Base-by-base conservation (phyloP, 2,888 invertebrate genomes). In the Drosophila mettleri region DNA sequence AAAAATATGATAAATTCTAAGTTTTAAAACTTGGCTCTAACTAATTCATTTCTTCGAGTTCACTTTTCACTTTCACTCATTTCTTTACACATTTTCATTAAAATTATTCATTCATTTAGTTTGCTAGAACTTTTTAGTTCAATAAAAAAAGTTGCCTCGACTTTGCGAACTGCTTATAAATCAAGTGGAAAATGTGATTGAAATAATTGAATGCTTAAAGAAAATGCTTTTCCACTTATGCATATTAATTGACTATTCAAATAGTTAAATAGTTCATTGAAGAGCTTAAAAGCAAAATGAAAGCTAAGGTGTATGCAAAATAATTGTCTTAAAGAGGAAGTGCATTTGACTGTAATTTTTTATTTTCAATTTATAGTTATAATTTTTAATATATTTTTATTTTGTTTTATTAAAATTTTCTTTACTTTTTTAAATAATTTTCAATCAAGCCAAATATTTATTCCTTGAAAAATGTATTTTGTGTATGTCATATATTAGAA, bases 171-270 rank as follows among this genome's bases (percentile, higher is more conserved):
- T 65, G 36, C 22, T 52, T 18, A 33, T 34, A 41, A 49, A 34
- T 63, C 31, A 38, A 46, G 61, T 52, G 41, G 45, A 52, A 52
- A 63, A n/a, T 38, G 52, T 64, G 64, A 63, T 41, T 63, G 63
- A 29, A 53, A 53, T 59, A 63, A 48, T 39, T 48, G 39, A 63
- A 64, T 49, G 18, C 29, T 38, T 36, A 12, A 14, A 18, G 38
- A 9, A 27, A 55, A 45, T 33, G 22, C 22, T 41, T 29, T 16
- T 14, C 27, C 34, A 49, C 33, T 49, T 49, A 49, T 12, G 49
- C 49, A 49, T 49, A 49, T 49, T 49, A 49, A 49, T 52, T 36
- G 20, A 27, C 24, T 27, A 20, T 38, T 27, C 34, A 49, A 16
- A 45, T 6, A 27, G 34, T 16, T 24, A 34, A 34, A 22, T 49